A percentile compares a stretch with the other conserved stretches of the same genome.
These are phyloP conservation scores for Cosmorhoe ocellata DNA, from an alignment of 2,888 invertebrate species.

Conservation along the genomic window DNA sequence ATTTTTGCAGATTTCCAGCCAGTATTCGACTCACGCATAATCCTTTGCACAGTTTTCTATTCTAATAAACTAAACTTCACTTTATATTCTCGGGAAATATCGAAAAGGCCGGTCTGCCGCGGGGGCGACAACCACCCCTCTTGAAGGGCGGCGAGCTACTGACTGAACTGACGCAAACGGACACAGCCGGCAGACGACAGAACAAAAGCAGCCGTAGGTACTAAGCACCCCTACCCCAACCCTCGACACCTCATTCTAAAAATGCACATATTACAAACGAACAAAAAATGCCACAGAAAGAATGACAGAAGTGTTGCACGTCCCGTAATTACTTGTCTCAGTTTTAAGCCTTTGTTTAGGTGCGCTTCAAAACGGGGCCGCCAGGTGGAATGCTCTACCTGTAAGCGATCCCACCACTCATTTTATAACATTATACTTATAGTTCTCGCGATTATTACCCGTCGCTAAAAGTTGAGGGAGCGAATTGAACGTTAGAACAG, in stretches of 20 bases:
- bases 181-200: conserved; percentile 48
- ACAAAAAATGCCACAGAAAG: conserved; percentile 59
- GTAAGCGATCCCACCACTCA: conserved; percentile 43
- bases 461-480: conserved; percentile 28
- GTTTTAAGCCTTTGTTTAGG: conserved; percentile 48
- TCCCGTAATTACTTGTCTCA: conserved; percentile 52
- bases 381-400: conserved; percentile 52
- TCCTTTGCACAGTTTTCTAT: conserved; percentile 35
- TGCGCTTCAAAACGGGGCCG: conserved; percentile 42
- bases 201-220: conserved; percentile 59
- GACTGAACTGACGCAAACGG: conserved; percentile 60
- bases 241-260: conserved; percentile 57
- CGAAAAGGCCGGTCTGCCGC: conserved; percentile 49
- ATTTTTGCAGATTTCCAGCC: conserved; percentile 43
- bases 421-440: too few species aligned
- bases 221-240: conserved; percentile 56
- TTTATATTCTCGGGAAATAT: conserved; percentile 44
- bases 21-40: conserved; percentile 47
- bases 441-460: conserved; percentile 40
- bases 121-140: conserved; percentile 62
- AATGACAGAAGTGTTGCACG: conserved; percentile 61
- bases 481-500: conserved; percentile 26
- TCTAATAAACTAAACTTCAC: conserved; percentile 58
- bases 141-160: conserved; percentile 64
- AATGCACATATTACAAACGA: conserved; percentile 69